These are phyloP conservation scores for Alviniconcha strummeri DNA, from an alignment of 2,888 invertebrate species.

Conservation along the genomic window DNA sequence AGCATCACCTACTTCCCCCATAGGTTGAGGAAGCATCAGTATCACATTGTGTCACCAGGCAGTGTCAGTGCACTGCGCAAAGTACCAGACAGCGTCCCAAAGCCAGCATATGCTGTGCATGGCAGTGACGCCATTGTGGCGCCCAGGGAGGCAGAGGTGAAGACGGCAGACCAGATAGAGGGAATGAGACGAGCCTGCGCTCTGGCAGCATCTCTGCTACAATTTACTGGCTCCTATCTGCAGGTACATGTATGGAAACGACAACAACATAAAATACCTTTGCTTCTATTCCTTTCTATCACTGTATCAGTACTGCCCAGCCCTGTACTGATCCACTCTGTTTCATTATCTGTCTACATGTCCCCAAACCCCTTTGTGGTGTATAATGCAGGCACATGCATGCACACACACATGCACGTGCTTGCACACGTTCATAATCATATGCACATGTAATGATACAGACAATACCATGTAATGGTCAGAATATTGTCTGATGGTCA, in stretches of 20 bases:
- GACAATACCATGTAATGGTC: no score
- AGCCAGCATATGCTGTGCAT: slow-evolving; percentile 54
- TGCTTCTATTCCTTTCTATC: no score
- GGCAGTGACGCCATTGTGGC: slow-evolving; percentile 32
- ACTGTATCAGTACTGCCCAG: no score
- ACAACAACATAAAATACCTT: no score
- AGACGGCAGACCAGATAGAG: slow-evolving; percentile 54
- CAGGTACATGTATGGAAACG: slow-evolving; percentile 44
- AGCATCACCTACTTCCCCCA: slow-evolving; percentile 1
- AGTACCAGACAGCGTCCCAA: slow-evolving; percentile 56
- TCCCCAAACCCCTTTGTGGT: no score
- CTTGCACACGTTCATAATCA: no score
- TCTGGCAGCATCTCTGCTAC: slow-evolving; percentile 58
- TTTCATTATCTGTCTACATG: no score
- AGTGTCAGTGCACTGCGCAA: slow-evolving; percentile 43
- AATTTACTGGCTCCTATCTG: slow-evolving; percentile 49
- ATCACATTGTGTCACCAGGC: slow-evolving; percentile 46
- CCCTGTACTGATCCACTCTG: no score
- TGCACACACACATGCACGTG: no score
- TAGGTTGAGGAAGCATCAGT: neutral
- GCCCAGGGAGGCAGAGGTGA: slow-evolving; percentile 51
- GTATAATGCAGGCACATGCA: no score
- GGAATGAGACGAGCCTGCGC: slow-evolving; percentile 57
- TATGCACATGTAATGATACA: no score
- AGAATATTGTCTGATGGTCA: no score